Evolutionary conservation across 2,113 vertebrate species (phyloP).

Genomic region (Egretta garzetta): DNA sequence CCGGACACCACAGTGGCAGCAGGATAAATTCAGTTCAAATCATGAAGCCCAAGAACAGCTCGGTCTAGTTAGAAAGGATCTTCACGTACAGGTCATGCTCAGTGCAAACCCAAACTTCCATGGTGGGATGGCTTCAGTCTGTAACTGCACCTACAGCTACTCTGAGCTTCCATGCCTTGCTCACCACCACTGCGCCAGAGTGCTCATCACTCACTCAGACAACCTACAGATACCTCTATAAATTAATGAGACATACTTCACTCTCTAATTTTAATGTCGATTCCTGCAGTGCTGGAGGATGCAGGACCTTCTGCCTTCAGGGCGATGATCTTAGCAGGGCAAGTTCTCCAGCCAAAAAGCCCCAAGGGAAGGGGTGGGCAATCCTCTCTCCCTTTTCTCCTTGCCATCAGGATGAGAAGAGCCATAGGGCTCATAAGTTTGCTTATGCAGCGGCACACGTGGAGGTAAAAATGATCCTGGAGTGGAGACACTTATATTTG

Average conservation of each 20-base stretch:
- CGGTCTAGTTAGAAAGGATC: not conserved
- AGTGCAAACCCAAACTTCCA: not conserved
- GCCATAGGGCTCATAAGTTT: too few relatives aligned
- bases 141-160: not conserved
- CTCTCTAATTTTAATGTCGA: not conserved
- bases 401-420: too few relatives aligned
- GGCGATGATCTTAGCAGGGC: not conserved
- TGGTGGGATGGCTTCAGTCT: accelerated
- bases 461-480: too few relatives aligned
- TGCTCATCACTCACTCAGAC: not conserved
- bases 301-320: not conserved
- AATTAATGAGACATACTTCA: slow-evolving; percentile 23
- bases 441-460: too few relatives aligned
- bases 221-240: not conserved
- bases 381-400: too few relatives aligned
- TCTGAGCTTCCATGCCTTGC: not conserved
- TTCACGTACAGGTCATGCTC: accelerated
- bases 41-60: not conserved
- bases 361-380: not conserved
- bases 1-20: not conserved
- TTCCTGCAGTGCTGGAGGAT: not conserved
- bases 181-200: not conserved
- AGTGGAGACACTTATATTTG: too few relatives aligned
- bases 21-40: not conserved
- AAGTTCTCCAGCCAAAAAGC: too few relatives aligned